phyloP scores from a whole-genome alignment of 1,140 invertebrate genomes.

The Augochlora pura region DNA sequence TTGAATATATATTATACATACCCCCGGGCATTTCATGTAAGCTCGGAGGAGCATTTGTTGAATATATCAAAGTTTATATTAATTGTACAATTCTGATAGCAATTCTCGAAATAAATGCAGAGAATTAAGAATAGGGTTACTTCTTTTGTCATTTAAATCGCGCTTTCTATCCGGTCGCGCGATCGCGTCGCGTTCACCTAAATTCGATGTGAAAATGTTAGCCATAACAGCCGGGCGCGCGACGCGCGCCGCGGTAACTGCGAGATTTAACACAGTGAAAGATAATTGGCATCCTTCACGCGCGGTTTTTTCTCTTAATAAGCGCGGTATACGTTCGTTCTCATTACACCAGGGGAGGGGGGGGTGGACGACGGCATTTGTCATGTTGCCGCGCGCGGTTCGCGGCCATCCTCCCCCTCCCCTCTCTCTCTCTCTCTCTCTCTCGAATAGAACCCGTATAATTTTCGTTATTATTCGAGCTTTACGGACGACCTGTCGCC shows the following conservation, averaged over 20 bases:
- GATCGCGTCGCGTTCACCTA: background rate
- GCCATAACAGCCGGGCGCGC: background rate
- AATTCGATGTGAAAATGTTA: slow-evolving; percentile 6
- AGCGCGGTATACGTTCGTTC: background rate
- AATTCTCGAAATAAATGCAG: too few species aligned
- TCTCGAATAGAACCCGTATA: background rate
- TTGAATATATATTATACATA: too few species aligned
- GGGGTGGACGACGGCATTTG: background rate
- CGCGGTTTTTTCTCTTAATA: background rate
- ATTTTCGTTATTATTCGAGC: slow-evolving; percentile 22
- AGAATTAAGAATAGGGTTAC: too few species aligned
- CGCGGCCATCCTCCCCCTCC: too few species aligned
- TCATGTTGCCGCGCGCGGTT: background rate
- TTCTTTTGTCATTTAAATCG: too few species aligned
- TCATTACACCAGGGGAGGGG: background rate
- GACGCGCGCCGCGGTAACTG: background rate
- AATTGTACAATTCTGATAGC: too few species aligned
- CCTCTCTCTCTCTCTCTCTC: too few species aligned
- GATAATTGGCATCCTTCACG: background rate
- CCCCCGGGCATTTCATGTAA: too few species aligned
- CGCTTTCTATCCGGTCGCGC: background rate
- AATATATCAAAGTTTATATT: too few species aligned
- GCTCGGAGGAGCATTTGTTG: too few species aligned
- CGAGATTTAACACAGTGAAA: background rate
- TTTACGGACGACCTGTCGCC: slow-evolving; percentile 13